A percentile compares a stretch with the other conserved stretches of the same genome.
Evolutionary conservation across 2,797 vertebrate genomes (phyloP).

Genomic region (Pseudomugil tenellus): DNA sequence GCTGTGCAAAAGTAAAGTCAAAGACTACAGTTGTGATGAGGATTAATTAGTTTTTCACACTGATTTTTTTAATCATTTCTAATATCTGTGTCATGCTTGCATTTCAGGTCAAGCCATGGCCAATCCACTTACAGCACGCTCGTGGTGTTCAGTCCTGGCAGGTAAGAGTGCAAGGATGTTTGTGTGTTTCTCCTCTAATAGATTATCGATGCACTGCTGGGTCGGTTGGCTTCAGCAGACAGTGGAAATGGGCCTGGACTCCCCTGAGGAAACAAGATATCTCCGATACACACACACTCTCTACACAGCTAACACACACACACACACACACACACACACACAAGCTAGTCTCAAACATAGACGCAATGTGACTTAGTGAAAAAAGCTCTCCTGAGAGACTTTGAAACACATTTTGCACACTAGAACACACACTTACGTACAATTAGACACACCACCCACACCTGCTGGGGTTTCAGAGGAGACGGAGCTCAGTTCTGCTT

Average conservation of each 20-base stretch:
- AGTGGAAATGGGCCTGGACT: constrained; percentile 76
- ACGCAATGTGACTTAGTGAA: constrained; percentile 41
- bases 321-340: constrained; percentile 41
- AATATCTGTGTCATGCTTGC: constrained; percentile 38
- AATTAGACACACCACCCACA: constrained; percentile 72
- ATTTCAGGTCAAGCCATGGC: constrained; percentile 50
- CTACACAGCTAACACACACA: constrained; percentile 43
- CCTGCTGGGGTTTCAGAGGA: constrained; percentile 73
- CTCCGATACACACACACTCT: constrained; percentile 48
- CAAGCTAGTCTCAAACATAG: constrained; percentile 38
- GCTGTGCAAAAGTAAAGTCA: neutral
- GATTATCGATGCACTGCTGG: constrained; percentile 78
- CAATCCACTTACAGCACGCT: constrained; percentile 37
- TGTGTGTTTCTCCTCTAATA: constrained; percentile 65
- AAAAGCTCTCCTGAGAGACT: constrained; percentile 38
- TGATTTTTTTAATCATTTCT: constrained; percentile 23
- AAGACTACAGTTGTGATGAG: neutral
- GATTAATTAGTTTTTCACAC: neutral
- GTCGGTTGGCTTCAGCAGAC: constrained; percentile 71
- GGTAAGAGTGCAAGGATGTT: constrained; percentile 55
- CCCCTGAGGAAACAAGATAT: constrained; percentile 76
- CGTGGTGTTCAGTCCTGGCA: constrained; percentile 42
- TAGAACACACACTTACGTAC: constrained; percentile 55
- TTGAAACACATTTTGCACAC: constrained; percentile 61
- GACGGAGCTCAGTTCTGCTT: constrained; percentile 53